Evolutionary conservation across 2,888 invertebrate species (phyloP), one percentile per base, ranked within the genome.

Genomic region (Schizotus pectinicornis): DNA sequence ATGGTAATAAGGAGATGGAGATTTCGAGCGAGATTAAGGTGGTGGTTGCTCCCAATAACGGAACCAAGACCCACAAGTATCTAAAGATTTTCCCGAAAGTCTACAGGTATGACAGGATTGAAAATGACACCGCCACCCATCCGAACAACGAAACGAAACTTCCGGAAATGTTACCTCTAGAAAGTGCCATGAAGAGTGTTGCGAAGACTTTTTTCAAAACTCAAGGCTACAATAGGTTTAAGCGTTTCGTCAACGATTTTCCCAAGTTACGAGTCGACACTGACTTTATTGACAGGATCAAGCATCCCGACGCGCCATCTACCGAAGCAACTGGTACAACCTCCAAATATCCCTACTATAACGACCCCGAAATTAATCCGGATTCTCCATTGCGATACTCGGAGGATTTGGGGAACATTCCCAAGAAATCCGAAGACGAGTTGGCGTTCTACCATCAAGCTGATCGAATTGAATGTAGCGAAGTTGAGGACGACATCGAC

Each of bases 361-460:
- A 76, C 1, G 64, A 76, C 79, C 11, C 61, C 68, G 9, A 47
- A 7, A 62, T 86, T 0, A 78, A 82, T 48, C 81, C 79, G 67
- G 76, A 86, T 67, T 89, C 90, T 0, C 86, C 89, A 0, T 72
- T 90, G 13, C 81, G 85, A 34, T 91, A 90, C 70, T 85, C 88
- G 0, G 84, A 88, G 71, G 84, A 88, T 78, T 80, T 88, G 0
- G 77, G 80, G 53, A 80, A 82, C 6, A 83, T 89, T 22, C 90
- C 90, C 0, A 79, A 77, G 31, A 90, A 91, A 78, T 82, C 83
- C 0, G 78, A 80, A 7, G 86, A 86, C n/a, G 84, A 86, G 7
- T 85, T 88, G 72, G 86, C 88, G 56, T 90, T 91, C 77, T 91
- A 91, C 67, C 84, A 87, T 59, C 72, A 74, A 55, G 88, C 88